Evolutionary conservation across 2,797 vertebrate species (phyloP), one percentile per base, ranked within the genome.

Genomic region (Malurus leucopterus): DNA sequence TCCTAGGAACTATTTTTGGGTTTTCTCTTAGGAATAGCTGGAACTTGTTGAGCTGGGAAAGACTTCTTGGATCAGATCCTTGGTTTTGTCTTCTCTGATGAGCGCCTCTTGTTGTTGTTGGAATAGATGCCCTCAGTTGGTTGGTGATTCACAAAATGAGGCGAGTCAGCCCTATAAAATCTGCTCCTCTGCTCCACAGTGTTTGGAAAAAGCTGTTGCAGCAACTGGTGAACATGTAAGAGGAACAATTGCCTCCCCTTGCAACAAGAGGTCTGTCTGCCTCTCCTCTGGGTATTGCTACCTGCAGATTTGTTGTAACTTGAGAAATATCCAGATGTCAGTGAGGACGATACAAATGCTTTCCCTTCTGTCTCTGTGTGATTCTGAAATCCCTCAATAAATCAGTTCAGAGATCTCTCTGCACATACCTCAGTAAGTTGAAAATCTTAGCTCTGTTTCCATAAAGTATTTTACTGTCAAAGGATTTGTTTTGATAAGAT

Each of bases 31-130:
- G 94, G 92, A 93, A 80, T 84, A 94, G 34, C 72, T 93, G 82
- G 89, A 92, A 88, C 83, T 93, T 89, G 89, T 92, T 44, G 88
- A 93, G 86, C 94, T 95, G 94, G 91, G 92, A 95, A 95, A 92
- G 94, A 69, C 92, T 93, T 86, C 47, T 88, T 95, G 93, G 95
- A 95, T 77, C 81, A 79, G 75, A 84, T 92, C 44, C 72, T 92
- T 77, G 88, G 86, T 93, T 95, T 94, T 95, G 91, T 94, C 91
- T 95, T 92, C 91, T 84, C 88, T 84, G 65, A 26, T 74, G 80
- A 91, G 38, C 2, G 2, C 71, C 47, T 90, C 74, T 55, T 95
- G 89, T 93, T 95, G 89, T 86, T 93, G 68, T 94, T 95, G 92
- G 91, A 93, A 91, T 61, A 77, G 59, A 53, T 84, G 20, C 73